Evolutionary conservation across 2,797 vertebrate genomes (phyloP), one percentile per base, ranked within the genome.

Genomic region (Sebastes taczanowskii): DNA sequence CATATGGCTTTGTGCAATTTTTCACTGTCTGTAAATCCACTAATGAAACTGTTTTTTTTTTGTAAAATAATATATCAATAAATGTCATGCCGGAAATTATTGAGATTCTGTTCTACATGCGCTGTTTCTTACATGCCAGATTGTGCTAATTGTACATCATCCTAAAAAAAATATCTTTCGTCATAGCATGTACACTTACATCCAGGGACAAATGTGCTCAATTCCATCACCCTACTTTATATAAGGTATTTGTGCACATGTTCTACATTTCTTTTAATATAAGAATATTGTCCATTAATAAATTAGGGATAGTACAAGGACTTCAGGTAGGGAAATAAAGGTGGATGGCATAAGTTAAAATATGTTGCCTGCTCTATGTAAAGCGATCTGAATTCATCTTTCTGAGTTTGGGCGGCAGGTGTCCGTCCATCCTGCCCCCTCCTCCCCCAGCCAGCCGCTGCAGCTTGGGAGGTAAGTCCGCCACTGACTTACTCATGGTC

Each of bases 371-470:
- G 79, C 95, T 95, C 91, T 99, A 99, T 94, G 99, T 99, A 85
- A 99, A 99, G 66, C 98, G 95, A 84, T 99, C 99, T 0, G 99
- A 99, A 92, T 99, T 99, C 99, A 99, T 99, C 94, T 99, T 99
- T 77, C 99, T 94, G 94, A 99, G 96, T 95, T 99, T 99, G 62
- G 98, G 98, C 0, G 99, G 98, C 68, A 99, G 95, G 91, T 99
- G 96, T 34, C 98, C 98, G 52, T 99, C 98, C 97, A 99, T 98
- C 81, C 98, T 95, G 30, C 97, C 94, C 1, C 95, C 96, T 42
- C 96, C 93, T 6, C 95, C 96, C 74, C 97, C 98, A 2, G 98
- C 97, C 85, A 99, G 93, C 91, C 96, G 97, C 96, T 99, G 99
- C 91, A 99, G 96, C 94, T 99, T 99, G 82, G 98, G 98, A 18